A percentile compares a stretch with the other conserved stretches of the same genome.
Conservation (phyloP, 2,113 vertebrate species). For the Climacteris rufus region DNA sequence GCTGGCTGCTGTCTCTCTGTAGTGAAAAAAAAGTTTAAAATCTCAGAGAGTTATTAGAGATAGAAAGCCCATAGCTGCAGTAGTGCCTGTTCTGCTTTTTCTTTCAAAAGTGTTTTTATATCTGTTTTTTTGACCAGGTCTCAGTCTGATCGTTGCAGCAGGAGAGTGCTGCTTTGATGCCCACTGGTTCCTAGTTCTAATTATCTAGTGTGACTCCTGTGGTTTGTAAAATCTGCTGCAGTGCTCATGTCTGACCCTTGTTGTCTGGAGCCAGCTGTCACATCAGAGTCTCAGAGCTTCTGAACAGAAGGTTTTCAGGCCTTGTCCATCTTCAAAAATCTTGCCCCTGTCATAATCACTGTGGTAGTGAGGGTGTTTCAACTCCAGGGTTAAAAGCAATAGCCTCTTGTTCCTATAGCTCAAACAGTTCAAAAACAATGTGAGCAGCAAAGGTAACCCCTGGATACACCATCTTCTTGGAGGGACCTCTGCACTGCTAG, state of each 20-base stretch:
- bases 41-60: too few relatives aligned
- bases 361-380: background rate
- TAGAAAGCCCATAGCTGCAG: background rate
- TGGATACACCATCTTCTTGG: background rate
- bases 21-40: background rate
- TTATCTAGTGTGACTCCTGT: rapidly evolving
- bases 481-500: background rate
- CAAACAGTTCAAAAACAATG: background rate
- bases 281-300: background rate
- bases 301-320: background rate
- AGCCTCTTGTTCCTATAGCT: background rate
- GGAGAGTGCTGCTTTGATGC: background rate
- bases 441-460: background rate
- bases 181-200: background rate
- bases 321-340: background rate
- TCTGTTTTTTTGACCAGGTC: background rate
- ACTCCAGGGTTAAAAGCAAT: background rate
- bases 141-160: rapidly evolving
- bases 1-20: background rate
- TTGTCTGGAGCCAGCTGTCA: background rate
- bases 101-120: background rate
- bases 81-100: background rate
- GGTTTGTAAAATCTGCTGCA: background rate
- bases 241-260: background rate
- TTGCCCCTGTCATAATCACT: background rate